phyloP scores from a whole-genome alignment of 2,797 vertebrate genomes.

The Brachymystax lenok region DNA sequence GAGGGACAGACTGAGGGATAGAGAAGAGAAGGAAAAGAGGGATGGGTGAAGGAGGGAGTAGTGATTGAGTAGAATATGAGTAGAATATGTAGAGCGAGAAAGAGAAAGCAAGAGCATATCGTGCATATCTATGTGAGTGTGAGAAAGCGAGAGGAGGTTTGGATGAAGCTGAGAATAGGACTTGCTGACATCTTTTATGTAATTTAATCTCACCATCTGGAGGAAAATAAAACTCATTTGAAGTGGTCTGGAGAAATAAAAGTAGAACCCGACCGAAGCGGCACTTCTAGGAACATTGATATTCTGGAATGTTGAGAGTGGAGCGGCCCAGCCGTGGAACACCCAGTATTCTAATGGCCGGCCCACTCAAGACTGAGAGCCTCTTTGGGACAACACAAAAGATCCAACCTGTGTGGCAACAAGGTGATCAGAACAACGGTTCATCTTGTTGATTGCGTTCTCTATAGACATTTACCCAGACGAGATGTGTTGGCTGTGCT shows the following conservation, averaged over 20 bases:
- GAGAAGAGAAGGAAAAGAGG: background rate
- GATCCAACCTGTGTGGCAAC: constrained; percentile 35
- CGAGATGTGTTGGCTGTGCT: background rate
- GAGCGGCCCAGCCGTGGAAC: background rate
- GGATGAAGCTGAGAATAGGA: constrained; percentile 81
- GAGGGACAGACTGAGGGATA: background rate
- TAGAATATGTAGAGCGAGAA: background rate
- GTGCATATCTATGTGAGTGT: background rate
- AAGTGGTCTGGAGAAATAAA: constrained; percentile 13
- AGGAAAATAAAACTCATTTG: constrained; percentile 85
- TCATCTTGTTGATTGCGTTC: background rate
- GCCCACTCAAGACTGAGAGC: constrained; percentile 22
- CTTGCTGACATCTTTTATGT: constrained; percentile 86
- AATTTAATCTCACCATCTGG: constrained; percentile 90
- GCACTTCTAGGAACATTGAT: constrained; percentile 34
- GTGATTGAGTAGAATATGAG: background rate
- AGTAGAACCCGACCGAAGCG: constrained; percentile 18
- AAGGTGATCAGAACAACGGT: constrained; percentile 12
- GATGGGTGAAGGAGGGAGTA: background rate
- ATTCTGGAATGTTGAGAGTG: constrained; percentile 41
- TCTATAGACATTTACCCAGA: background rate
- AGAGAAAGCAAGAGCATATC: background rate
- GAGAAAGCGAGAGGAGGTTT: constrained; percentile 33
- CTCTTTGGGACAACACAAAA: constrained; percentile 24
- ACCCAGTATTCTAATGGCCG: constrained; percentile 16